A percentile compares a stretch with the other conserved stretches of the same genome.
phyloP scores from a whole-genome alignment of 2,113 vertebrate genomes.

The Origma solitaria region DNA sequence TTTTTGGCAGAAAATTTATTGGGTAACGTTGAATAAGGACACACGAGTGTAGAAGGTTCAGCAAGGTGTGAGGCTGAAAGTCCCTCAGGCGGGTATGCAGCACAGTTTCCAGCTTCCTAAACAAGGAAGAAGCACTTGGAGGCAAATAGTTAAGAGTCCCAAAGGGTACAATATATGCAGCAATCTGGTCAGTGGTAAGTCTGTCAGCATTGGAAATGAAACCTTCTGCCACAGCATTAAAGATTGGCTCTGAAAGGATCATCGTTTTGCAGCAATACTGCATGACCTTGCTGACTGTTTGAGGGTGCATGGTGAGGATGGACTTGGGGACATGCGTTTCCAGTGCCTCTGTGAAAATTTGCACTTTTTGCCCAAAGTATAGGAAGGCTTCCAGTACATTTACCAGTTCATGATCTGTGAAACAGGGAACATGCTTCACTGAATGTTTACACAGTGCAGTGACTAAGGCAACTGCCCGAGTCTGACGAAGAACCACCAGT shows the following conservation, averaged over 20 bases:
- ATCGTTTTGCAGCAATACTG: slow-evolving; percentile 77
- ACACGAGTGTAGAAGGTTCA: slow-evolving; percentile 86
- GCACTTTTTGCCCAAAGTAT: slow-evolving; percentile 73
- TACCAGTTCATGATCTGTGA: slow-evolving; percentile 78
- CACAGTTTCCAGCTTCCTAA: slow-evolving; percentile 80
- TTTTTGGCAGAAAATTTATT: slow-evolving; percentile 85
- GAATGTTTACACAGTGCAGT: slow-evolving; percentile 80
- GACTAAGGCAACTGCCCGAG: slow-evolving; percentile 73
- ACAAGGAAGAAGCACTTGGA: slow-evolving; percentile 77
- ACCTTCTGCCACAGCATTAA: slow-evolving; percentile 79
- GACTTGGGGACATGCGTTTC: slow-evolving; percentile 67
- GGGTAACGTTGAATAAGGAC: slow-evolving; percentile 84
- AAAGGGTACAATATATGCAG: slow-evolving; percentile 78
- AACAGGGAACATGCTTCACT: slow-evolving; percentile 71
- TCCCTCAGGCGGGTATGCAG: slow-evolving; percentile 67
- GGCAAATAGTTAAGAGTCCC: slow-evolving; percentile 87
- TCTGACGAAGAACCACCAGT: slow-evolving; percentile 78
- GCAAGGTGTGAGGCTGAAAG: slow-evolving; percentile 79
- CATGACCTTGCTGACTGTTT: slow-evolving; percentile 73
- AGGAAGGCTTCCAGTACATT: slow-evolving; percentile 80
- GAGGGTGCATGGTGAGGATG: slow-evolving; percentile 70
- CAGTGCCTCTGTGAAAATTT: slow-evolving; percentile 76
- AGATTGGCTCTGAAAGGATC: slow-evolving; percentile 79
- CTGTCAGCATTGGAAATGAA: slow-evolving; percentile 80
- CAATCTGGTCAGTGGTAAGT: slow-evolving; percentile 79